Evolutionary conservation across 2,888 invertebrate species (phyloP), one percentile per base, ranked within the genome.

Genomic region (Allolobophora icterica): DNA sequence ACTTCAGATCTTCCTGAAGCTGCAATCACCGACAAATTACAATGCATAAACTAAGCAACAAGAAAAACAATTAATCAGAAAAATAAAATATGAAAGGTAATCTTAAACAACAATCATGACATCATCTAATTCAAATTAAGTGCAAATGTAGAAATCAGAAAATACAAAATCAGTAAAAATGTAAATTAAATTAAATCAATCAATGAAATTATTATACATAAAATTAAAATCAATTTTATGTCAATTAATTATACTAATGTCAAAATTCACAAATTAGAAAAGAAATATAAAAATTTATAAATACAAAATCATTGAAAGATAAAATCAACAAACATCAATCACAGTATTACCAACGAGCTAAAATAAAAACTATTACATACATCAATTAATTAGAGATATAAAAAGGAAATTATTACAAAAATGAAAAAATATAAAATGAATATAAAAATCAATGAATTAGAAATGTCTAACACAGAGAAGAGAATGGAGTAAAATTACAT

Each of bases 1-100:
- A 91, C 4, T 92, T 89, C 35, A 94, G 90, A 90, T 92, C 92
- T 42, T 93, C 92, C 90, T 93, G 92, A 21, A 93, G 87, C 93
- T 93, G 90, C 34, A 87, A 89, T 35, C 15, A 84, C 0, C 42
- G 19, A 30, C 45, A 45, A 45, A 91, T 6, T 83, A 38, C 71
- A 40, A 45, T 19, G 1, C 15, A 21, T 35, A 19, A 33, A 38
- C 34, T 35, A 87, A 87, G 87, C 24, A n/a, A 0, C 17, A 87
- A 87, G 30, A 19, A 17, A 87, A 87, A 17, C 30, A 35, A 87
- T 17, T 87, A 34, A 87, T 35, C 30, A 87, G 35, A 87, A 87
- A 35, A 17, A 83, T 13, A 30, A 83, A 34, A 87, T 38, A 87
- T 34, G 21, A 87, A 87, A 87, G 21, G 24, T 35, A 87, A 87